A percentile compares a stretch with the other conserved stretches of the same genome.
These are phyloP conservation scores for Phyllotreta cruciferae DNA, from an alignment of 2,888 invertebrate species.

Conservation along the genomic window DNA sequence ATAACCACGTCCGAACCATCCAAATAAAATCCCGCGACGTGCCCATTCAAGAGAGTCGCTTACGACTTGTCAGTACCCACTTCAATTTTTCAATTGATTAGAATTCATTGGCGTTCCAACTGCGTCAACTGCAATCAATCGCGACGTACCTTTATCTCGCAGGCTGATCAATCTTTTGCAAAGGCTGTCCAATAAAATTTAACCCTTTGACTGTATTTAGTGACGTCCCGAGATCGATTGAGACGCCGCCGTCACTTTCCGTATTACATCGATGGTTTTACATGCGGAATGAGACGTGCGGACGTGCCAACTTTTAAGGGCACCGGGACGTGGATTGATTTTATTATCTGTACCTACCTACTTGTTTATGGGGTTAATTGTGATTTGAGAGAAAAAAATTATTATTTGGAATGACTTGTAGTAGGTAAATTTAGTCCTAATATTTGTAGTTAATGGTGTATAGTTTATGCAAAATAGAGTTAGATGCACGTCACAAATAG, in stretches of 20 bases:
- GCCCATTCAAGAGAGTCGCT: conserved; percentile 36
- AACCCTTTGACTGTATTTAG: conserved; percentile 43
- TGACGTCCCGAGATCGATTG: conserved; percentile 43
- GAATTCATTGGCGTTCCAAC: conserved; percentile 44
- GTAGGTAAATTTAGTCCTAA: too few species aligned
- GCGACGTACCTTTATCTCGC: conserved; percentile 40
- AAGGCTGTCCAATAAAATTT: conserved; percentile 46
- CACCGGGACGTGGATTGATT: too few species aligned
- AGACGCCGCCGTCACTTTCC: conserved; percentile 43
- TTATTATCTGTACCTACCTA: too few species aligned
- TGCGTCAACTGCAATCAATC: conserved; percentile 49
- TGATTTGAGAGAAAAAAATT: too few species aligned
- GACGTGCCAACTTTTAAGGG: too few species aligned
- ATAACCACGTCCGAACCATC: conserved; percentile 14
- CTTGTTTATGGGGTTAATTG: too few species aligned
- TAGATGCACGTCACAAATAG: too few species aligned
- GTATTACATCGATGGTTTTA: conserved; percentile 18
- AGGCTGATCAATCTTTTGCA: conserved; percentile 43
- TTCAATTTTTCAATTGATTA: conserved; percentile 46
- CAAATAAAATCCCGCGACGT: conserved; percentile 26
- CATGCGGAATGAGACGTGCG: too few species aligned
- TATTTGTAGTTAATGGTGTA: too few species aligned
- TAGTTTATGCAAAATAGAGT: too few species aligned
- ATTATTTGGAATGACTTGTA: too few species aligned
- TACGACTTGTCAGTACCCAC: conserved; percentile 45